Percentiles rank a stretch among this genome's conserved stretches.
phyloP scores from a whole-genome alignment of 1,140 invertebrate species.

The Oncopodura yosiiana region DNA sequence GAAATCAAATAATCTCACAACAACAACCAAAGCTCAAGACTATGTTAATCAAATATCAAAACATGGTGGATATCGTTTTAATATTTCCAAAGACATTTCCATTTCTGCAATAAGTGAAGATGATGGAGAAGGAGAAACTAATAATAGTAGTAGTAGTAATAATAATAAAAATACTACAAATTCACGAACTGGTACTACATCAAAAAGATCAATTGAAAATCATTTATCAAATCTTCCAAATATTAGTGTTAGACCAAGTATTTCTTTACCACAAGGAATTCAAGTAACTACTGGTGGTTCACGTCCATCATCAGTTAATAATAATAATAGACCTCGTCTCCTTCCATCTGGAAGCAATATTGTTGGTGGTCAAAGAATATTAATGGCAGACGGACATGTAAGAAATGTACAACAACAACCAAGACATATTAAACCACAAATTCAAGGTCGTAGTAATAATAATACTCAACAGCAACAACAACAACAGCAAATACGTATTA shows the following conservation, averaged over 20 bases:
- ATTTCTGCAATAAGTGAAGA: conserved; percentile 28
- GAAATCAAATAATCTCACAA: neutral
- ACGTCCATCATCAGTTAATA: neutral
- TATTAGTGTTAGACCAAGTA: neutral
- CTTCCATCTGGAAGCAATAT: neutral
- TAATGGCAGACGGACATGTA: conserved; percentile 5
- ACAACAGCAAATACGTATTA: too few species aligned
- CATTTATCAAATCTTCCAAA: too few species aligned
- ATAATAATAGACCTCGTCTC: neutral
- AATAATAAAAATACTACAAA: neutral
- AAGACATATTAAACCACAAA: neutral
- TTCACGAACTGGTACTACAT: too few species aligned
- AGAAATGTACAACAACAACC: neutral
- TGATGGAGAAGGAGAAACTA: neutral
- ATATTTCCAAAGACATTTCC: conserved; percentile 35
- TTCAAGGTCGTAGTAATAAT: neutral
- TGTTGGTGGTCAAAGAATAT: too few species aligned
- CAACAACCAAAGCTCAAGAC: conserved; percentile 10
- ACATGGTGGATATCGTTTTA: conserved; percentile 30
- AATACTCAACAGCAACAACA: neutral
- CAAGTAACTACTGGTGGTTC: neutral
- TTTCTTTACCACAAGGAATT: conserved; percentile 17
- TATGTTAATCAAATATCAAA: conserved; percentile 29
- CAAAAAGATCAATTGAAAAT: too few species aligned
- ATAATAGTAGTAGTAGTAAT: neutral